These are phyloP conservation scores for Phylloscopus trochilus DNA, from an alignment of 2,113 vertebrate genomes.

Conservation along the genomic window DNA sequence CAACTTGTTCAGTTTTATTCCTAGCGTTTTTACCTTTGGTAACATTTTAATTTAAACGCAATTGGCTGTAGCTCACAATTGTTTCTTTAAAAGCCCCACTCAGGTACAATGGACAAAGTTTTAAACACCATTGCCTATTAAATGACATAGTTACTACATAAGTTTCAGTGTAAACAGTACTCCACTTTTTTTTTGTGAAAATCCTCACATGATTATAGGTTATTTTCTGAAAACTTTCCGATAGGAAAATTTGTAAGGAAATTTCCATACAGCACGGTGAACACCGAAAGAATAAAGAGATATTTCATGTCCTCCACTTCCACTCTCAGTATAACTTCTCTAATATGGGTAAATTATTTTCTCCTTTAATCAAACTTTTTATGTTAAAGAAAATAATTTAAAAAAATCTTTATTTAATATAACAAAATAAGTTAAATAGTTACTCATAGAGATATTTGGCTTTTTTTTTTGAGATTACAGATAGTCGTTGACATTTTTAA, in stretches of 20 bases:
- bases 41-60: background rate
- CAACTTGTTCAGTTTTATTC: background rate
- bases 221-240: background rate
- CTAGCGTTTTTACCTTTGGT: background rate
- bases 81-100: background rate
- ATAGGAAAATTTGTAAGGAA: background rate
- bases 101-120: background rate
- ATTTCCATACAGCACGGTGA: background rate
- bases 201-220: background rate
- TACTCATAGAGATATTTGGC: background rate
- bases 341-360: background rate
- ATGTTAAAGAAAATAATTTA: background rate
- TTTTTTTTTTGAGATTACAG: background rate
- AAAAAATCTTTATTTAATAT: background rate
- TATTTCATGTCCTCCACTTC: background rate
- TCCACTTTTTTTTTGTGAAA: background rate
- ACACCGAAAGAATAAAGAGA: background rate
- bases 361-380: background rate
- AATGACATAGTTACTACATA: fast-evolving
- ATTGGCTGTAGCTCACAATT: background rate
- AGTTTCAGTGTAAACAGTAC: background rate
- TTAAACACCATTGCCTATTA: background rate
- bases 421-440: conserved; percentile 29
- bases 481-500: background rate
- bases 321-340: background rate